Conservation (phyloP, 2,113 vertebrate species). For the Atrichornis clamosus region DNA sequence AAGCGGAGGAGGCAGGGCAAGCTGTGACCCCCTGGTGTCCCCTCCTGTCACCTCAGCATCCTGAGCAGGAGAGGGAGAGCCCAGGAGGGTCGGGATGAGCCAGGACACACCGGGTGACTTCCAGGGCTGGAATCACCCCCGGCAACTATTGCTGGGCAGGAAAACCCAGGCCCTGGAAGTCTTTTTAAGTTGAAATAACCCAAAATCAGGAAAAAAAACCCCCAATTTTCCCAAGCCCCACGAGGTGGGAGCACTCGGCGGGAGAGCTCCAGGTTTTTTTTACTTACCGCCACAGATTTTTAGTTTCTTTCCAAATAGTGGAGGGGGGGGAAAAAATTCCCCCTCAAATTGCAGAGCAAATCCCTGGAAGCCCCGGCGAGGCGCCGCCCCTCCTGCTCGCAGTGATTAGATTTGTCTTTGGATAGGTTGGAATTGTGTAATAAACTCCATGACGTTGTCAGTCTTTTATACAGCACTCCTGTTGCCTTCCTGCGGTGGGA, state of each 20-base stretch:
- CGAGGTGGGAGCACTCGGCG: neutral
- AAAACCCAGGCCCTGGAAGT: slow-evolving; percentile 30
- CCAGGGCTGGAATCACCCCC: neutral
- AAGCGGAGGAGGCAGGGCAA: slow-evolving; percentile 34
- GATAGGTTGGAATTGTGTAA: slow-evolving; percentile 84
- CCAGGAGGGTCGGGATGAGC: neutral
- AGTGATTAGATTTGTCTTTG: slow-evolving; percentile 79
- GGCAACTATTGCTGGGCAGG: neutral
- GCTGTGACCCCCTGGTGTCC: neutral
- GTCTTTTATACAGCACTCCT: slow-evolving; percentile 73
- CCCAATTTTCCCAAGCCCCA: neutral
- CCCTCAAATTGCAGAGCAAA: neutral
- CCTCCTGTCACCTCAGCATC: neutral
- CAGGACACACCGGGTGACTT: neutral
- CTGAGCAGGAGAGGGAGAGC: neutral
- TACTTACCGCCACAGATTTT: slow-evolving; percentile 74
- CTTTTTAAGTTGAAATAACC: slow-evolving; percentile 51
- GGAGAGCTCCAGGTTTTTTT: slow-evolving; percentile 67
- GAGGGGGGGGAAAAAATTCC: neutral
- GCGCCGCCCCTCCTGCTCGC: slow-evolving; percentile 70
- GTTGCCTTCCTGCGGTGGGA: neutral
- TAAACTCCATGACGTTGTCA: slow-evolving; percentile 83
- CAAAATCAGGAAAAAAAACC: neutral
- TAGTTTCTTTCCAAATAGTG: slow-evolving; percentile 75
- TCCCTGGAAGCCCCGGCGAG: slow-evolving; percentile 25